Percentiles rank a stretch among this genome's conserved stretches.
Conservation (phyloP, 2,113 vertebrate species). For the Muscicapa adusta region DNA sequence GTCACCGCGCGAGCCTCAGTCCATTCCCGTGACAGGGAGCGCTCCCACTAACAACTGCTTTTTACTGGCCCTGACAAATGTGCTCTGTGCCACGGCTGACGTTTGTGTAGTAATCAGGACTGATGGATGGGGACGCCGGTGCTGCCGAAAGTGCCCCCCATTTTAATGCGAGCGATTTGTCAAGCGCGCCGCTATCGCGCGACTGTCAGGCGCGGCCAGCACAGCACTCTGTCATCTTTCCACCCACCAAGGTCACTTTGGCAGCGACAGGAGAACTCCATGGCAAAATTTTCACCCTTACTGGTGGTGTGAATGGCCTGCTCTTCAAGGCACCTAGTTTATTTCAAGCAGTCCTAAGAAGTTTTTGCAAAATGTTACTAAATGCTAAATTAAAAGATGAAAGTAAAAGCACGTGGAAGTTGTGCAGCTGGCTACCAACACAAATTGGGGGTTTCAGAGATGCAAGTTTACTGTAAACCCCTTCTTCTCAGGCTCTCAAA, state of each 20-base stretch:
- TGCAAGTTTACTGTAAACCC: neutral
- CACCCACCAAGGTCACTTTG: constrained; percentile 86
- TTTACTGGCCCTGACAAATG: constrained; percentile 84
- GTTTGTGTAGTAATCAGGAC: constrained; percentile 86
- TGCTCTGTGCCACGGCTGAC: constrained; percentile 76
- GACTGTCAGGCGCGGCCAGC: constrained; percentile 75
- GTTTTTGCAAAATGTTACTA: neutral
- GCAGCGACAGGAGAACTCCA: constrained; percentile 66
- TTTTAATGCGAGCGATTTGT: constrained; percentile 84
- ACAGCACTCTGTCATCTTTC: constrained; percentile 79
- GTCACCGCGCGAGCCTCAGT: constrained; percentile 55
- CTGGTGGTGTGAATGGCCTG: constrained; percentile 40
- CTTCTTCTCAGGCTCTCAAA: neutral
- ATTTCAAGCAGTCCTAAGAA: neutral
- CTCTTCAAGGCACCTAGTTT: constrained; percentile 46
- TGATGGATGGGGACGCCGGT: constrained; percentile 83
- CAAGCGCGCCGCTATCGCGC: constrained; percentile 76
- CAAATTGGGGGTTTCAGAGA: neutral
- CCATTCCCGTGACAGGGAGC: constrained; percentile 80
- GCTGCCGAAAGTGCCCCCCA: constrained; percentile 80
- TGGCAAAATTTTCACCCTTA: constrained; percentile 63
- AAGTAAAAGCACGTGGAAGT: neutral
- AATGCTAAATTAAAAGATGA: neutral
- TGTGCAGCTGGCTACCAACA: neutral
- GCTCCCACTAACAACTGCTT: constrained; percentile 82